Evolutionary conservation across 2,888 invertebrate species (phyloP).

Genomic region (Dendrolimus houi): DNA sequence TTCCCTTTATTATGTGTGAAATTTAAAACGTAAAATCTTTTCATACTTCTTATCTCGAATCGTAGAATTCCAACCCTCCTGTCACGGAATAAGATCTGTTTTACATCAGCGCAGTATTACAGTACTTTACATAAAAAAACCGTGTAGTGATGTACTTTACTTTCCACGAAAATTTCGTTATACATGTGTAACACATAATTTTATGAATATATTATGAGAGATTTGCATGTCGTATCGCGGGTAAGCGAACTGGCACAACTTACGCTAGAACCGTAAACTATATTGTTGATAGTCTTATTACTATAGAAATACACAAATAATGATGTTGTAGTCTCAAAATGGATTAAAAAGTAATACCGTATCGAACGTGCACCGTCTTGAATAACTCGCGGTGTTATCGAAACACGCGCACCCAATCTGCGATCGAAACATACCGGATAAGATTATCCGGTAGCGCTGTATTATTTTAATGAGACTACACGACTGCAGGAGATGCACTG

Average conservation of each 20-base stretch:
- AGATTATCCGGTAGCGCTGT: constrained; percentile 76
- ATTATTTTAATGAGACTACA: constrained; percentile 77
- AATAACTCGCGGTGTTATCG: constrained; percentile 72
- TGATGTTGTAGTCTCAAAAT: constrained; percentile 69
- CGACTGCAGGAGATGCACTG: constrained; percentile 67
- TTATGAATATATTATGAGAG: constrained; percentile 62
- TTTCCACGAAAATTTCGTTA: constrained; percentile 48
- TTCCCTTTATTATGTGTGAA: constrained; percentile 74
- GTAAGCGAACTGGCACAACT: not conserved
- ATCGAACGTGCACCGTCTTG: constrained; percentile 63
- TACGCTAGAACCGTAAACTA: not conserved
- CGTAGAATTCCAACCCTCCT: constrained; percentile 26
- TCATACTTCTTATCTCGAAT: constrained; percentile 22
- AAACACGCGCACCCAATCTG: constrained; percentile 73
- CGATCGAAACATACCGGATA: constrained; percentile 74
- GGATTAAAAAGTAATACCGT: constrained; percentile 63
- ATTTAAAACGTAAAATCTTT: constrained; percentile 63
- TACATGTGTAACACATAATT: constrained; percentile 55
- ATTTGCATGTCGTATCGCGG: constrained; percentile 43
- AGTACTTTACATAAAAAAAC: constrained; percentile 44
- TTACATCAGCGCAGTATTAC: constrained; percentile 24
- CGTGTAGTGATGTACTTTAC: constrained; percentile 47
- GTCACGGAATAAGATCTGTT: constrained; percentile 31
- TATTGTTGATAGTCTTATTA: not conserved
- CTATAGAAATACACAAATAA: constrained; percentile 53